Conservation (phyloP, 2,113 vertebrate species). For the Beaufortia kweichowensis region DNA sequence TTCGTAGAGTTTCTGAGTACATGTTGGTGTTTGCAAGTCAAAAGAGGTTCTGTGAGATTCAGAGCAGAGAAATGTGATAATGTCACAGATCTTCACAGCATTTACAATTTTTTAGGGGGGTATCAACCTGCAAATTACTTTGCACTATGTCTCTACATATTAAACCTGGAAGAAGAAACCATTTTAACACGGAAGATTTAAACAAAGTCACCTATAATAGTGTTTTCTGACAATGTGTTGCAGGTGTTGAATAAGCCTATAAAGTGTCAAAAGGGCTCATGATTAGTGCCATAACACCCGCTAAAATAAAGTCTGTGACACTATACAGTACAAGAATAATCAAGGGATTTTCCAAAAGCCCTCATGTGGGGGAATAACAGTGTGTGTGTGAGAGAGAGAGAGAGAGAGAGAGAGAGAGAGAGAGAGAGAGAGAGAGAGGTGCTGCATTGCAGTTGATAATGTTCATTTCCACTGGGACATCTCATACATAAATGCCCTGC, state of each 20-base stretch:
- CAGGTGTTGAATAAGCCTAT: not conserved
- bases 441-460: conserved; percentile 34
- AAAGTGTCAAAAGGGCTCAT: not conserved
- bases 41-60: too few relatives aligned
- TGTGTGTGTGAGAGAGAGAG: conserved; percentile 15
- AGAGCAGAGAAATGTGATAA: too few relatives aligned
- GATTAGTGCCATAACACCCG: not conserved
- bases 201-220: not conserved
- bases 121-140: not conserved
- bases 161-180: not conserved
- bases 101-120: not conserved
- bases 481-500: not conserved
- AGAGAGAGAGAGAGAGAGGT: not conserved
- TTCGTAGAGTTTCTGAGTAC: too few relatives aligned
- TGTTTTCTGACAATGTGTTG: not conserved
- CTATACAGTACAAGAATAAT: conserved; percentile 8
- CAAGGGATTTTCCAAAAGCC: conserved; percentile 18
- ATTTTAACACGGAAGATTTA: not conserved
- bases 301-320: not conserved
- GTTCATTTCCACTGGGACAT: not conserved
- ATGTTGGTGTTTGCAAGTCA: too few relatives aligned
- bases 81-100: too few relatives aligned
- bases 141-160: not conserved
- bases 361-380: conserved; percentile 38
- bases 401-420: conserved; percentile 8